A percentile compares a stretch with the other conserved stretches of the same genome.
phyloP scores from a whole-genome alignment of 1,140 invertebrate genomes.

The Diachasmimorpha longicaudata region DNA sequence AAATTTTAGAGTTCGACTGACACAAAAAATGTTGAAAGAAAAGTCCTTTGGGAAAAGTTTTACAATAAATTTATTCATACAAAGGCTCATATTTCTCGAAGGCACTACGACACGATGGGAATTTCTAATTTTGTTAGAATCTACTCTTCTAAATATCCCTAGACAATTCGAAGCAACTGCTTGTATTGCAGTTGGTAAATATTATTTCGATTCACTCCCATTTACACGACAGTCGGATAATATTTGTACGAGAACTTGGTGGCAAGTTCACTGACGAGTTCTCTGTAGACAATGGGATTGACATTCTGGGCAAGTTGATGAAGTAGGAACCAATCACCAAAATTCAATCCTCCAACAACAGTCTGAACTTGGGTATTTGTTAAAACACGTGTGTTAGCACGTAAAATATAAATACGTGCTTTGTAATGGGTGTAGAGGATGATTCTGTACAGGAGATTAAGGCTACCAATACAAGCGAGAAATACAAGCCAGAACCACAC shows the following conservation, averaged over 20 bases:
- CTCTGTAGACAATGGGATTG: conserved; percentile 51
- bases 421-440: conserved; percentile 60
- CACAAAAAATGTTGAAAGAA: too few species aligned
- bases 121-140: too few species aligned
- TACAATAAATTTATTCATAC: too few species aligned
- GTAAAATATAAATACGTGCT: conserved; percentile 65
- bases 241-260: conserved; percentile 31
- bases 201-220: not conserved
- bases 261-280: conserved; percentile 49
- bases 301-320: conserved; percentile 54
- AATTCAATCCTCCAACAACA: conserved; percentile 39
- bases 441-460: conserved; percentile 59
- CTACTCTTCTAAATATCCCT: too few species aligned
- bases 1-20: too few species aligned
- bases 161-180: too few species aligned
- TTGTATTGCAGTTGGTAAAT: not conserved
- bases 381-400: conserved; percentile 59
- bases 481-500: conserved; percentile 67
- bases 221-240: conserved; percentile 15
- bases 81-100: too few species aligned
- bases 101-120: too few species aligned
- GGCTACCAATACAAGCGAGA: conserved; percentile 51
- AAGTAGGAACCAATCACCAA: conserved; percentile 60
- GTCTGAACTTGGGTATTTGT: conserved; percentile 35
- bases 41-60: too few species aligned